Percentiles rank a stretch among this genome's conserved stretches.
phyloP scores from a whole-genome alignment of 2,797 vertebrate species.

The Apogon hyalosoma region DNA sequence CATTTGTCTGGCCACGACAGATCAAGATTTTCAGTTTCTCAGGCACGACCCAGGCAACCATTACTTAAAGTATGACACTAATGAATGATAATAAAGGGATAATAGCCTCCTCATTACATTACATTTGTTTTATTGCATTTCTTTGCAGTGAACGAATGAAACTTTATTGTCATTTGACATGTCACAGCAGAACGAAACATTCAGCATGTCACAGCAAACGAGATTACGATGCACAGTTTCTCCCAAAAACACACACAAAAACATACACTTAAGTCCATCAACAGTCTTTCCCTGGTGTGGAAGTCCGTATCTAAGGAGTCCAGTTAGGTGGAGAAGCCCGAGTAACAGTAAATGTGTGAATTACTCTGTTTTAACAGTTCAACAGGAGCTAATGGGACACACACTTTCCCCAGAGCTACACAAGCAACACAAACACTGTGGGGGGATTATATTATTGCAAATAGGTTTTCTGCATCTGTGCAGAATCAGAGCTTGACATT shows the following conservation, averaged over 20 bases:
- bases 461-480: constrained; percentile 25
- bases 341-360: constrained; percentile 32
- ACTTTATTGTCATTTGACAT: too few relatives aligned
- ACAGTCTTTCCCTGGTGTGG: not conserved
- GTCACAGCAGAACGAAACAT: too few relatives aligned
- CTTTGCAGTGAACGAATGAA: too few relatives aligned
- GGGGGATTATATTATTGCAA: constrained; percentile 19
- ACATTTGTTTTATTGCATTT: constrained; percentile 2
- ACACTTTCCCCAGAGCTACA: constrained; percentile 8
- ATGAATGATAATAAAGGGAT: not conserved
- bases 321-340: constrained; percentile 6
- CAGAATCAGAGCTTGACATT: constrained; percentile 22
- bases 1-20: too few relatives aligned
- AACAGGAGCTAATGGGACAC: constrained; percentile 43
- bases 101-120: not conserved
- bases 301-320: constrained; percentile 15
- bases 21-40: too few relatives aligned
- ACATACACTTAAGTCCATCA: not conserved
- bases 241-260: too few relatives aligned
- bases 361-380: constrained; percentile 37
- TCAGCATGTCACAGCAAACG: too few relatives aligned
- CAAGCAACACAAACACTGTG: constrained; percentile 1
- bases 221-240: too few relatives aligned
- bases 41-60: too few relatives aligned
- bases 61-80: too few relatives aligned